Evolutionary conservation across 2,797 vertebrate genomes (phyloP), one percentile per base, ranked within the genome.

Genomic region (Acrossocheilus fasciatus): DNA sequence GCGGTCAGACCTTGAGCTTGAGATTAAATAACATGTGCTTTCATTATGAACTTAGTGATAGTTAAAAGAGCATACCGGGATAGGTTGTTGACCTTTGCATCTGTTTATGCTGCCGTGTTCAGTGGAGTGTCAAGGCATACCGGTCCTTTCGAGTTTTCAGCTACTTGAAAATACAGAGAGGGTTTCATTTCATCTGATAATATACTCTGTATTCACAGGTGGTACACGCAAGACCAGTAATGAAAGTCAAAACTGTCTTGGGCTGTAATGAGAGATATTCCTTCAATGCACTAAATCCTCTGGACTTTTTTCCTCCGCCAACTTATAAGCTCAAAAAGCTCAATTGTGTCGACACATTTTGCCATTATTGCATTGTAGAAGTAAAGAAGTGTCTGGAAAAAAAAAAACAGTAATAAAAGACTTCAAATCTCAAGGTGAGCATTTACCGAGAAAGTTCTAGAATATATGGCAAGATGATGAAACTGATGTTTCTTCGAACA

Each of bases 31-130:
- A 85, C 72, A 43, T 83, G 43, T 43, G 80, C 45, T 81, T 76
- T 88, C 80, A 89, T 90, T 88, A 89, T 90, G 83, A 76, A 79
- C 74, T 89, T 39, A 70, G 39, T 75, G 47, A 82, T 90, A 86
- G 73, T 90, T 84, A 85, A 85, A 91, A 78, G n/a, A 86, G 47
- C 36, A 43, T 68, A 70, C 57, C 57, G 73, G 43, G 52, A 80
- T 74, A 41, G 59, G 20, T 78, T 70, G 43, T 81, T 89, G 87
- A 83, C 81, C 84, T 89, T 76, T 79, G 72, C 69, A 74, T 66
- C 82, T 87, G 83, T 83, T 66, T 82, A 80, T 70, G 76, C 43
- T 36, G 64, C 68, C 30, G 52, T 78, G 34, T 39, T 87, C 68
- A 86, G 87, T 83, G 78, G 36, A 84, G 36, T 50, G 85, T 69